Base-by-base conservation (phyloP, 2,113 vertebrate genomes). In the Entomyzon cyanotis region DNA sequence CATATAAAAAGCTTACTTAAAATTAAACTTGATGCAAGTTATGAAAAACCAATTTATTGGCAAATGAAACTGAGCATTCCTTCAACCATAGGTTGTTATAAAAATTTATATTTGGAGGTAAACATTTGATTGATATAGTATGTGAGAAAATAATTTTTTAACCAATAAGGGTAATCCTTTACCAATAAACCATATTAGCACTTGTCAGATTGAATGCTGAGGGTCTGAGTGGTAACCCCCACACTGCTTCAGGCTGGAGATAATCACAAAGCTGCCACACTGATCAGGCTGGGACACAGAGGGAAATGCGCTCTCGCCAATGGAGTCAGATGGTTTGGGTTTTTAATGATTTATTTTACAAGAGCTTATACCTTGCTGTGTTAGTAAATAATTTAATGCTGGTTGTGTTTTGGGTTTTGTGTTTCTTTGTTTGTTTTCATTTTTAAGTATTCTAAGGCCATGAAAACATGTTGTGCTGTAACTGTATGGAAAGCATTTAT, bases 11-110 rank as follows among this genome's bases (percentile, higher is more conserved):
- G 98, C 98, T 98, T 98, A 98, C 97, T 98, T 94, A 98, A 99
- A 98, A 98, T 98, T 98, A 99, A 99, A 99, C 99, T 99, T 99
- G 99, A 99, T 99, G 99, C 99, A 99, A 99, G 99, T 99, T 99
- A 99, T 99, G 98, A 98, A 98, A 98, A 99, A 98, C 97, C 95
- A 99, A 98, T 98, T 98, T 98, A 99, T 98, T 98, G 98, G 98
- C 98, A 98, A 98, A 98, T 98, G 98, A 98, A 99, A 98, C 98
- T 96, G 98, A 98, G 98, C 98, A 98, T 98, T 98, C 97, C 97
- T 98, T 97, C 98, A 97, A 98, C 97, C 98, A 98, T 98, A 98
- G 98, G 98, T 97, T 98, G 97, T 94, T 96, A 97, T 97, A 98
- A 97, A 97, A 96, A 97, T 98, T 98, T 94, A 95, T 98, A 97